A percentile compares a stretch with the other conserved stretches of the same genome.
These are phyloP conservation scores for Galerucella pusilla DNA, from an alignment of 2,888 invertebrate species.

Conservation along the genomic window DNA sequence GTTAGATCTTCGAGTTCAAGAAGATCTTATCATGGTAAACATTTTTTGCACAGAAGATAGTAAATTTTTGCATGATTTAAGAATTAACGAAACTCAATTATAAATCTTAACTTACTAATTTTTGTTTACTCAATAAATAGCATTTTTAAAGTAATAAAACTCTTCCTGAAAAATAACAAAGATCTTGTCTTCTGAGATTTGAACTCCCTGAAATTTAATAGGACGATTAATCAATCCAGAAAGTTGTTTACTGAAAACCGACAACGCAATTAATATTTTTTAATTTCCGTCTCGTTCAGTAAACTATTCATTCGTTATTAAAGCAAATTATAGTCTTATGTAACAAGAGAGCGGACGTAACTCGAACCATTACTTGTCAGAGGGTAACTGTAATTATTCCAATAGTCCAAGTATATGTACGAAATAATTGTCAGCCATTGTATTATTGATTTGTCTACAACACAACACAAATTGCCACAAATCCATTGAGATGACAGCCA, in stretches of 20 bases:
- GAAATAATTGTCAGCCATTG: slow-evolving; percentile 34
- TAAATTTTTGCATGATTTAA: no score
- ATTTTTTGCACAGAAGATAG: no score
- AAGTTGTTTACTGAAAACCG: slow-evolving; percentile 6
- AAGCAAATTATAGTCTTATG: slow-evolving; percentile 8
- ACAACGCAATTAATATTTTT: background rate
- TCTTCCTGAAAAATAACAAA: background rate
- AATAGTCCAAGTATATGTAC: slow-evolving; percentile 30
- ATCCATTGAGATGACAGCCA: slow-evolving; percentile 31
- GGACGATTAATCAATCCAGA: slow-evolving; percentile 1
- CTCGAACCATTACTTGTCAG: slow-evolving; percentile 26
- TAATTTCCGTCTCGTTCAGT: background rate
- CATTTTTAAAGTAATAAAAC: background rate
- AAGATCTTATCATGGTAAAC: no score
- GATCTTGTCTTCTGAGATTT: background rate
- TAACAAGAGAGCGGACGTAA: slow-evolving; percentile 20
- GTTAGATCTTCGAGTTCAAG: slow-evolving; percentile 3
- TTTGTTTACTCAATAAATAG: background rate
- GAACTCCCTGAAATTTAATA: background rate
- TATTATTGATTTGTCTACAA: slow-evolving; percentile 40
- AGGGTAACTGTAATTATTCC: slow-evolving; percentile 26
- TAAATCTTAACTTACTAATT: no score
- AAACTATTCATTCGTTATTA: slow-evolving; percentile 8
- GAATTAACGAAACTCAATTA: no score
- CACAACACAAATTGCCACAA: slow-evolving; percentile 37